Conservation (phyloP, 2,113 vertebrate species). For the Siniperca chuatsi region DNA sequence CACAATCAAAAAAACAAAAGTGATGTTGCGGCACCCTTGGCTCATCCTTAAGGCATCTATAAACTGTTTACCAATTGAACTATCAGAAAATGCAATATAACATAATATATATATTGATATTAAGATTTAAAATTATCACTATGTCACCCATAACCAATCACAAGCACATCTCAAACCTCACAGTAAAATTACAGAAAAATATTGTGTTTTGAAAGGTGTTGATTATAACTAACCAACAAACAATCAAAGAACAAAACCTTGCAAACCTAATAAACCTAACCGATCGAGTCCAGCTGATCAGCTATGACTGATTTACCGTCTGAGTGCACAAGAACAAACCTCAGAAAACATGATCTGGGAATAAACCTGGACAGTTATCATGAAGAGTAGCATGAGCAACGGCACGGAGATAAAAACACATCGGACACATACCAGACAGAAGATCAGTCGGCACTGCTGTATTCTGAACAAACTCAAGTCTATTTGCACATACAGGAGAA, state of each 20-base stretch:
- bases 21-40: too few relatives aligned
- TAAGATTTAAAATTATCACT: too few relatives aligned
- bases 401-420: neutral
- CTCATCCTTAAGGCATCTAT: too few relatives aligned
- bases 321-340: neutral
- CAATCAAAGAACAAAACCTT: too few relatives aligned
- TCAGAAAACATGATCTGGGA: neutral
- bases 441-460: neutral
- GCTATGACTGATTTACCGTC: neutral
- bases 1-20: too few relatives aligned
- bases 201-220: too few relatives aligned
- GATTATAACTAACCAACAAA: too few relatives aligned
- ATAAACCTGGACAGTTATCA: neutral
- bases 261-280: neutral
- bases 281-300: neutral
- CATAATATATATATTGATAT: too few relatives aligned
- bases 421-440: neutral
- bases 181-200: neutral
- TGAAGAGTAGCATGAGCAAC: neutral
- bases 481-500: neutral
- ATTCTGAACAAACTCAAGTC: neutral
- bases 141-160: neutral
- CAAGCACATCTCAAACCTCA: neutral
- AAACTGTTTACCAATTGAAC: too few relatives aligned
- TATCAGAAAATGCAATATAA: too few relatives aligned